These are phyloP conservation scores for Schizopygopsis malacanthus DNA, from an alignment of 2,797 vertebrate species.

Conservation along the genomic window DNA sequence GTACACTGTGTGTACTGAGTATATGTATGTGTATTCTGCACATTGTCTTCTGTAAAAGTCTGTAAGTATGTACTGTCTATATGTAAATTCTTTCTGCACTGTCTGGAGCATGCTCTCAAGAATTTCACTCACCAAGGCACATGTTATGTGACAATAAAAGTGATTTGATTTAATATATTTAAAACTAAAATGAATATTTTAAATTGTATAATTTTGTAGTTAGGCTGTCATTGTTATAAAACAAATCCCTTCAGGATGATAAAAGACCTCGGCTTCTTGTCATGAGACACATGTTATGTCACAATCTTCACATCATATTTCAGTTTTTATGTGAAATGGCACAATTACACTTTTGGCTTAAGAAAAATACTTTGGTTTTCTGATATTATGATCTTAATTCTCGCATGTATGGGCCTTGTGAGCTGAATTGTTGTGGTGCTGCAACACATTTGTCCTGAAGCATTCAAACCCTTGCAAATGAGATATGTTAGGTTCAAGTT, in stretches of 20 bases:
- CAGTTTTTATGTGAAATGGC: background rate
- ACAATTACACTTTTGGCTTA: constrained; percentile 20
- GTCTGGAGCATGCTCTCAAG: too few species aligned
- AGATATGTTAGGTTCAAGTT: constrained; percentile 29
- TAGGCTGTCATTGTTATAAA: background rate
- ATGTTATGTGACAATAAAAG: too few species aligned
- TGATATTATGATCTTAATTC: background rate
- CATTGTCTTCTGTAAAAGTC: too few species aligned
- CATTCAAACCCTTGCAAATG: constrained; percentile 1
- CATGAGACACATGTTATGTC: background rate
- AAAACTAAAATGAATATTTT: background rate
- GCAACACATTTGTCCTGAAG: constrained; percentile 31
- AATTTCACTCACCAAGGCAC: too few species aligned
- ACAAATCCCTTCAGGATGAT: background rate
- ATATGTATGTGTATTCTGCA: too few species aligned
- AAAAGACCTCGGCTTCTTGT: background rate
- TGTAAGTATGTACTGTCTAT: too few species aligned
- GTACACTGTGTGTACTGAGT: too few species aligned
- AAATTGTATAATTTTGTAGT: background rate
- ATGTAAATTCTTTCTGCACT: too few species aligned
- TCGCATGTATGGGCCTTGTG: background rate
- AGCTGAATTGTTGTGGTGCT: background rate
- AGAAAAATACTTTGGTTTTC: background rate
- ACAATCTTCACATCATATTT: constrained; percentile 1
- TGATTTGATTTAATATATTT: too few species aligned